Evolutionary conservation across 1,140 invertebrate genomes (phyloP).

Genomic region (Phortica variegata): DNA sequence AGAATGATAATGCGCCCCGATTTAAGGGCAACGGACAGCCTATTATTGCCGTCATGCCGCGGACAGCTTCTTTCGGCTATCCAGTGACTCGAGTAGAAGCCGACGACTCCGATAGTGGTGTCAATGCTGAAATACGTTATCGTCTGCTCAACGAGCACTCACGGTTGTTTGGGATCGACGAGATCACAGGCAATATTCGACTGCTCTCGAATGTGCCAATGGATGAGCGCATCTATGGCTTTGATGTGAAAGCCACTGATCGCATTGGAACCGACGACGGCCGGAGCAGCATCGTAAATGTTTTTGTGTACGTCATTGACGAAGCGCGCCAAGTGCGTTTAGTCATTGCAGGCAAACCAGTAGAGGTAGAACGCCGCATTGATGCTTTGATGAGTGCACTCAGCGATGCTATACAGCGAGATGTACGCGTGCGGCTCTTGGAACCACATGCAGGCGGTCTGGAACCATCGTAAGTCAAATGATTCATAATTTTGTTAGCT

Average conservation of each 20-base stretch:
- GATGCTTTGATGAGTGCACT: slow-evolving; percentile 71
- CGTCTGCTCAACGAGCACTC: slow-evolving; percentile 72
- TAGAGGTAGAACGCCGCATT: slow-evolving; percentile 70
- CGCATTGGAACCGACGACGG: slow-evolving; percentile 74
- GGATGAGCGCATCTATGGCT: slow-evolving; percentile 74
- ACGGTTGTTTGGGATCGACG: slow-evolving; percentile 73
- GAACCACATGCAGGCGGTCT: slow-evolving; percentile 69
- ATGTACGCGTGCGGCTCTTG: slow-evolving; percentile 74
- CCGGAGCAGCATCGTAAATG: slow-evolving; percentile 76
- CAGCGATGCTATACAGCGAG: slow-evolving; percentile 71
- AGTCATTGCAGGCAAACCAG: slow-evolving; percentile 72
- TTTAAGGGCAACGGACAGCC: slow-evolving; percentile 72
- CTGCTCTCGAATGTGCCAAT: slow-evolving; percentile 63
- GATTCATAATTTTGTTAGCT: neutral
- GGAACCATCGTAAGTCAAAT: slow-evolving; percentile 66
- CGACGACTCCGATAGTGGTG: slow-evolving; percentile 70
- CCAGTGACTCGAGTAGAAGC: slow-evolving; percentile 74
- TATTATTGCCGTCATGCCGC: slow-evolving; percentile 75
- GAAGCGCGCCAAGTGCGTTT: slow-evolving; percentile 78
- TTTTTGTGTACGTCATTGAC: slow-evolving; percentile 81
- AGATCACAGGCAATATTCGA: slow-evolving; percentile 72
- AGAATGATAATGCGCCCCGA: slow-evolving; percentile 78
- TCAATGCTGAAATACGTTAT: slow-evolving; percentile 78
- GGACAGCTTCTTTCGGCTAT: slow-evolving; percentile 76
- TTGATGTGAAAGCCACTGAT: slow-evolving; percentile 87